These are phyloP conservation scores for Acleris literana DNA, from an alignment of 2,888 invertebrate species.

Conservation along the genomic window DNA sequence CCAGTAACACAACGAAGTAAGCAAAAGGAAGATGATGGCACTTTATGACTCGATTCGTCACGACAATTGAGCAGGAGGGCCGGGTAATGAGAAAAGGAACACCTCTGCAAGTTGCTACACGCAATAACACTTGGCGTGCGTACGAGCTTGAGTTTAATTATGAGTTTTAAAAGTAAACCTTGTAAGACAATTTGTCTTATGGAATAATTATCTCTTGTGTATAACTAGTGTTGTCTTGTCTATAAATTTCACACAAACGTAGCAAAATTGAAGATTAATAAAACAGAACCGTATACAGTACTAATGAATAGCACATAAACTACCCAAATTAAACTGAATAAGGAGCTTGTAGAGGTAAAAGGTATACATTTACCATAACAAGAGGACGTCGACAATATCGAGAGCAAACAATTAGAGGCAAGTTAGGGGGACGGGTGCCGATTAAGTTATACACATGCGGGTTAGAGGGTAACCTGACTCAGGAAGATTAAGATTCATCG, in stretches of 20 bases:
- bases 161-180: conserved; percentile 11
- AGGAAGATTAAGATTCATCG: conserved; percentile 81
- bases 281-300: conserved; percentile 18
- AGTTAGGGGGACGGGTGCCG: conserved; percentile 72
- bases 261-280: background rate
- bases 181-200: background rate
- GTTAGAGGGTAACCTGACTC: conserved; percentile 79
- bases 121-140: conserved; percentile 56
- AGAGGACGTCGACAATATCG: conserved; percentile 77
- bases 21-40: conserved; percentile 61
- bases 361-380: conserved; percentile 63
- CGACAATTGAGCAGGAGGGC: conserved; percentile 74
- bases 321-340: conserved; percentile 30
- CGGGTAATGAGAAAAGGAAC: conserved; percentile 55
- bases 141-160: conserved; percentile 54
- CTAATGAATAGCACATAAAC: conserved; percentile 29
- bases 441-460: conserved; percentile 83
- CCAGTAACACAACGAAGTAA: conserved; percentile 44
- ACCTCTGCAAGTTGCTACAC: conserved; percentile 49
- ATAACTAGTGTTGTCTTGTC: too few species aligned
- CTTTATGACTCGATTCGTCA: conserved; percentile 80
- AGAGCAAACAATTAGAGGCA: conserved; percentile 82
- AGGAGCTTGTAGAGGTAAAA: conserved; percentile 43
- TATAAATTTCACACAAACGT: background rate
- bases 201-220: too few species aligned